A percentile compares a stretch with the other conserved stretches of the same genome.
These are phyloP conservation scores for Agrochola circellaris DNA, from an alignment of 2,888 invertebrate species.

Conservation along the genomic window DNA sequence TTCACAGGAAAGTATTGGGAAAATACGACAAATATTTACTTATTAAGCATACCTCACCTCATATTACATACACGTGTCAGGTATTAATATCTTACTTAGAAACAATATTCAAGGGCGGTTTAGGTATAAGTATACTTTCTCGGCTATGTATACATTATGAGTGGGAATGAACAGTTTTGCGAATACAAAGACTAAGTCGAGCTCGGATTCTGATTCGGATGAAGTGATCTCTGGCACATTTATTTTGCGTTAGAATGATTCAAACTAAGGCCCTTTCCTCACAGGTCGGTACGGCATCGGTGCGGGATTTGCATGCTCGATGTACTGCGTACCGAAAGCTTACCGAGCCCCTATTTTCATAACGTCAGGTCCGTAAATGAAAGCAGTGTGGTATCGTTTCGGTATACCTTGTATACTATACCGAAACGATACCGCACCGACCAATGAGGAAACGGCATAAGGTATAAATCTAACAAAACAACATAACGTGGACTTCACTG, in stretches of 20 bases:
- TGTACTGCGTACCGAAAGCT: no score
- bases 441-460: no score
- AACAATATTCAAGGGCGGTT: neutral
- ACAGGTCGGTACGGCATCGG: no score
- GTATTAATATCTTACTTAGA: neutral
- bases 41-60: neutral
- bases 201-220: neutral
- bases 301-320: no score
- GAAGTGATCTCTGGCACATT: neutral
- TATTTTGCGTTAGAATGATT: neutral
- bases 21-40: neutral
- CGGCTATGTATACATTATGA: neutral
- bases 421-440: no score
- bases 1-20: slow-evolving; percentile 77
- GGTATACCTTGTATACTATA: no score
- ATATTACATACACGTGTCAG: neutral
- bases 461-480: neutral
- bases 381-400: no score
- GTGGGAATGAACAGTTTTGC: neutral
- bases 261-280: neutral
- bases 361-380: no score
- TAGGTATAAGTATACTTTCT: neutral
- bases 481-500: neutral
- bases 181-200: neutral
- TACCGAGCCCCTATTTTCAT: no score